Percentiles rank a stretch among this genome's conserved stretches.
These are phyloP conservation scores for Ichneumoninae sp. DNA, from an alignment of 2,888 invertebrate genomes.

Conservation along the genomic window DNA sequence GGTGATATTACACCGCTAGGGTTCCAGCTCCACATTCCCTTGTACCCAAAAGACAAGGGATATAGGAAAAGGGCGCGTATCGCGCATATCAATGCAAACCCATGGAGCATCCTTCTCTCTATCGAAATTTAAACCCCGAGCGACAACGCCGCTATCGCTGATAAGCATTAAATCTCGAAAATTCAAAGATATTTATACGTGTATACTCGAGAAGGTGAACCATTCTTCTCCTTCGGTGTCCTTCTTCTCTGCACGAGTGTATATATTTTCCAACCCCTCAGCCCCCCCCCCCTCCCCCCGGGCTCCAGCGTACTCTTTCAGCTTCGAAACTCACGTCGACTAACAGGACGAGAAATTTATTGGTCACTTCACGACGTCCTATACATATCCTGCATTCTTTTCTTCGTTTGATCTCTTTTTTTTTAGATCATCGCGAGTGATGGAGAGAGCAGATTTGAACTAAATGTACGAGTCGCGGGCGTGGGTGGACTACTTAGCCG, in stretches of 20 bases:
- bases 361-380: conserved; percentile 5
- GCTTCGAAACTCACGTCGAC: conserved; percentile 36
- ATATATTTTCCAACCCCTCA: conserved; percentile 17
- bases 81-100: conserved; percentile 15
- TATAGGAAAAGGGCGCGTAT: not conserved
- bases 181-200: conserved; percentile 10
- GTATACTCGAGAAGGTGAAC: not conserved
- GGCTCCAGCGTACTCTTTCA: not conserved
- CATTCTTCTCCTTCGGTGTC: conserved; percentile 27
- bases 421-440: conserved; percentile 59
- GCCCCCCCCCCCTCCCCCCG: not conserved
- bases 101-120: conserved; percentile 34
- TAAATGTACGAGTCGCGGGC: conserved; percentile 56
- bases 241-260: conserved; percentile 40
- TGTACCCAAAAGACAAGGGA: conserved; percentile 5
- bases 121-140: conserved; percentile 18
- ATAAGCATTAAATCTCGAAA: conserved; percentile 65
- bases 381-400: conserved; percentile 7
- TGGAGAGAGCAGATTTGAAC: conserved; percentile 69
- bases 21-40: conserved; percentile 9
- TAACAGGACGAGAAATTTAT: conserved; percentile 36
- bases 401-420: not conserved
- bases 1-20: conserved; percentile 18
- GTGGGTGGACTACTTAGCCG: conserved; percentile 75
- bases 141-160: conserved; percentile 54